phyloP scores from a whole-genome alignment of 2,113 vertebrate genomes.

The Osmerus eperlanus region DNA sequence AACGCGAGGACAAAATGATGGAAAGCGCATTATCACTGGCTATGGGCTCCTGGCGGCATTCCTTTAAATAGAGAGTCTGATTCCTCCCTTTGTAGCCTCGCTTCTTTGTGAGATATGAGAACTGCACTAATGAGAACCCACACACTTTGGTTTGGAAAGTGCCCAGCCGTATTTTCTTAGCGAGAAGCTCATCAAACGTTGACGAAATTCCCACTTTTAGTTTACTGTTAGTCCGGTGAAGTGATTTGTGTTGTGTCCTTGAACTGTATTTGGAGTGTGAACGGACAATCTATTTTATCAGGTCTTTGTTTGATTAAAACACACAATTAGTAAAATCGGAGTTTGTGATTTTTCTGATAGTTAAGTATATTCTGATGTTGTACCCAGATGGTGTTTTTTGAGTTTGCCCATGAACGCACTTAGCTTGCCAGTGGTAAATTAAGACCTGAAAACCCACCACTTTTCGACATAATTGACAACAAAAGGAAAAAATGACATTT shows the following conservation, averaged over 20 bases:
- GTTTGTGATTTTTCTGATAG: too few relatives aligned
- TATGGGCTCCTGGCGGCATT: conserved; percentile 57
- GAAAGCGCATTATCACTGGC: conserved; percentile 65
- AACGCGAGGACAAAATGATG: conserved; percentile 65
- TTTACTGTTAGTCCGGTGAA: neutral
- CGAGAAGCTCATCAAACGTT: neutral
- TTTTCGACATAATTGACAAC: neutral
- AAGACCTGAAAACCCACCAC: too few relatives aligned
- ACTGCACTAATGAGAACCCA: conserved; percentile 56
- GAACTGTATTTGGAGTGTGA: too few relatives aligned
- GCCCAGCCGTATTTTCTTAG: conserved; percentile 31
- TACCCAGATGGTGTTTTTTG: too few relatives aligned
- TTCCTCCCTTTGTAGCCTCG: conserved; percentile 52
- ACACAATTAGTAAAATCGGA: neutral
- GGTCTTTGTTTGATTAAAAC: neutral
- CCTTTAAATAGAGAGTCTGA: conserved; percentile 63
- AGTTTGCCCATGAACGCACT: too few relatives aligned
- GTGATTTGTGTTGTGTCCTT: too few relatives aligned
- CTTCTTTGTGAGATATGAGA: conserved; percentile 58
- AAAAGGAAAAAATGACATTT: neutral
- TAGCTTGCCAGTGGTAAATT: too few relatives aligned
- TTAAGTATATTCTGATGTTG: too few relatives aligned
- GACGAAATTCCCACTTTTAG: conserved; percentile 3
- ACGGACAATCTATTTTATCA: too few relatives aligned
- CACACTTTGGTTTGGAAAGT: conserved; percentile 57